A percentile compares a stretch with the other conserved stretches of the same genome.
phyloP scores from a whole-genome alignment of 2,113 vertebrate species.

The Clupea harengus region DNA sequence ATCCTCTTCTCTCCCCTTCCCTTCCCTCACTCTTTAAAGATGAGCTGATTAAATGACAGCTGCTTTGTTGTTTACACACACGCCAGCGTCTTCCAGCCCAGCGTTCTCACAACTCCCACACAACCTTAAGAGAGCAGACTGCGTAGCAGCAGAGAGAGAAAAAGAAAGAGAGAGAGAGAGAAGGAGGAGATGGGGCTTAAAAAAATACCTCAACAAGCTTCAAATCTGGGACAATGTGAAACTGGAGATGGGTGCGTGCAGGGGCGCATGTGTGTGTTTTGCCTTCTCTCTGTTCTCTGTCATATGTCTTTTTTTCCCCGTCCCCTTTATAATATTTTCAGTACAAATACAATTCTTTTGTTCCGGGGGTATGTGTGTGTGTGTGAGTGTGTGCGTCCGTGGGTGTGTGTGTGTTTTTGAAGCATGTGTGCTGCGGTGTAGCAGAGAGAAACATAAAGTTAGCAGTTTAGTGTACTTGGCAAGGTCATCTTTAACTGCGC shows the following conservation, averaged over 20 bases:
- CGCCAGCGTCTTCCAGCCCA: slow-evolving; percentile 28
- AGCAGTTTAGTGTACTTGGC: slow-evolving; percentile 55
- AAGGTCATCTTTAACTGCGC: slow-evolving; percentile 59
- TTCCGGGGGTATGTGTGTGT: slow-evolving; percentile 7
- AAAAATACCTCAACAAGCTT: slow-evolving; percentile 41
- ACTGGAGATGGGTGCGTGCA: slow-evolving; percentile 23
- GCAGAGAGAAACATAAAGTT: slow-evolving; percentile 50
- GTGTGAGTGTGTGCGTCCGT: not conserved
- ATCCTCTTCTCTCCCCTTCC: slow-evolving; percentile 6
- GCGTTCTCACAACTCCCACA: slow-evolving; percentile 31
- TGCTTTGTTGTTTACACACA: slow-evolving; percentile 52
- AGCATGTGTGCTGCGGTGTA: slow-evolving; percentile 23
- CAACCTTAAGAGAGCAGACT: slow-evolving; percentile 42
- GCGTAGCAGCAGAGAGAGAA: not conserved
- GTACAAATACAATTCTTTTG: slow-evolving; percentile 51
- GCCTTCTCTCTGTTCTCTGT: not conserved
- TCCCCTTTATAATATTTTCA: slow-evolving; percentile 48
- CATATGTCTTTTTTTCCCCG: slow-evolving; percentile 18
- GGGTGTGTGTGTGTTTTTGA: slow-evolving; percentile 43
- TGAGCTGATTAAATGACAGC: slow-evolving; percentile 53
- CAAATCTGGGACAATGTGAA: slow-evolving; percentile 49
- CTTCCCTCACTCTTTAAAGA: slow-evolving; percentile 44
- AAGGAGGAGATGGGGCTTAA: slow-evolving; percentile 14
- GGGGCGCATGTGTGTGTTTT: slow-evolving; percentile 1
- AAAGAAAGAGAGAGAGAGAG: not conserved